A percentile compares a stretch with the other conserved stretches of the same genome.
phyloP scores from a whole-genome alignment of 2,888 invertebrate species.

The Myopa testacea region DNA sequence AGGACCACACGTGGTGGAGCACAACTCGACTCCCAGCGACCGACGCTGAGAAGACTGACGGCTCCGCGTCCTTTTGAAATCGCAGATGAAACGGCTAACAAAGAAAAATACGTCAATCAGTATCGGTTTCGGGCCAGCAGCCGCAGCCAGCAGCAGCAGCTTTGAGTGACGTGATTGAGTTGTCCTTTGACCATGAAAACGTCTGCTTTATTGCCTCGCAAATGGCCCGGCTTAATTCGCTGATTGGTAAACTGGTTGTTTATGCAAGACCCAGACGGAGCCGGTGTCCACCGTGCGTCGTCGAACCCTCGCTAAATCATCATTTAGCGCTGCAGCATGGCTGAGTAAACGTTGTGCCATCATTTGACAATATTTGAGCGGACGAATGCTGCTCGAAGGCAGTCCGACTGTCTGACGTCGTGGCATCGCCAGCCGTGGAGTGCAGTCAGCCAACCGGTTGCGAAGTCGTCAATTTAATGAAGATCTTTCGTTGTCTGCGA shows the following conservation, averaged over 20 bases:
- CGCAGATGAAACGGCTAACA: conserved; percentile 43
- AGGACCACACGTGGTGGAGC: conserved; percentile 28
- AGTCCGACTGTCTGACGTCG: conserved; percentile 1
- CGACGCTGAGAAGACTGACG: background rate
- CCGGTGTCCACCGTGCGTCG: background rate
- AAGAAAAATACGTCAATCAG: conserved; percentile 52
- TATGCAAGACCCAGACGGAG: background rate
- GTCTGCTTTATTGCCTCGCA: conserved; percentile 23
- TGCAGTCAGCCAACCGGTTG: conserved; percentile 38
- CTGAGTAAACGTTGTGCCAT: conserved; percentile 10
- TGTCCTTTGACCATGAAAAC: conserved; percentile 34
- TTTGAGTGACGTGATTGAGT: conserved; percentile 30
- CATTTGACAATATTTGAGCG: conserved; percentile 29
- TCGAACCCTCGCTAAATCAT: conserved; percentile 32
- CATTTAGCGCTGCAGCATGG: conserved; percentile 16
- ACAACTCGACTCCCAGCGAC: too few species aligned
- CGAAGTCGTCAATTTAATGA: conserved; percentile 61
- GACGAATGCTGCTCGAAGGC: background rate
- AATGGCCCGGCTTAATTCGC: conserved; percentile 27
- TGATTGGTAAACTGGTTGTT: conserved; percentile 24
- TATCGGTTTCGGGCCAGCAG: conserved; percentile 10
- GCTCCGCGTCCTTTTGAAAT: conserved; percentile 1
- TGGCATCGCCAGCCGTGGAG: background rate
- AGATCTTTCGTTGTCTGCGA: conserved; percentile 54
- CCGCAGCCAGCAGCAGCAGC: background rate